Conservation (phyloP, 2,797 vertebrate genomes). For the Hippopotamyrus pictus region DNA sequence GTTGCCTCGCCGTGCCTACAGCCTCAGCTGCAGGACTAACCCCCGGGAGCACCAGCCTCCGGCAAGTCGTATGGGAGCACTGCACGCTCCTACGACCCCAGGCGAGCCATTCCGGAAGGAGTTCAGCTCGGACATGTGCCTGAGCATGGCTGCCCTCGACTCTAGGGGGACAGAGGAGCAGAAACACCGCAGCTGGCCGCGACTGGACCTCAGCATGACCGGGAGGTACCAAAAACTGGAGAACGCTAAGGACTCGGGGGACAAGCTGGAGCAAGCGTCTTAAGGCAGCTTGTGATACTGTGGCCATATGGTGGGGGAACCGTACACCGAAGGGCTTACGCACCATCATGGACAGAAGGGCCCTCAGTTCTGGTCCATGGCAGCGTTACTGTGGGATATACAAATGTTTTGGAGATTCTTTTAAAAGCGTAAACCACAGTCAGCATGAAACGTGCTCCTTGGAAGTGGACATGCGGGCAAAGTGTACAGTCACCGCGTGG, state of each 20-base stretch:
- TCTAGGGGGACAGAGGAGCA: slow-evolving; percentile 57
- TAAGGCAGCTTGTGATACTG: neutral
- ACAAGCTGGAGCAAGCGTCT: slow-evolving; percentile 53
- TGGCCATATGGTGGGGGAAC: neutral
- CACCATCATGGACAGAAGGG: neutral
- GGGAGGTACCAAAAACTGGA: slow-evolving; percentile 74
- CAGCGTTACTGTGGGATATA: neutral
- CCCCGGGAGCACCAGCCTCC: neutral
- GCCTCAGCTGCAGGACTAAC: accelerated
- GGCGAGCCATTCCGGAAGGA: slow-evolving; percentile 23
- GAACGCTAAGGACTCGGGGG: slow-evolving; percentile 70
- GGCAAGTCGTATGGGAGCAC: neutral
- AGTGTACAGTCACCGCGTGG: neutral
- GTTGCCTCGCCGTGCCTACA: slow-evolving; percentile 30
- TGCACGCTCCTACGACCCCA: slow-evolving; percentile 1
- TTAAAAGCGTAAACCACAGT: neutral
- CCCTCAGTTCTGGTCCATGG: neutral
- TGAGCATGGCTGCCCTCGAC: slow-evolving; percentile 56
- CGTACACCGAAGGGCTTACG: neutral
- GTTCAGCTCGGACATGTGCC: slow-evolving; percentile 49
- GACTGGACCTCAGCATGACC: slow-evolving; percentile 65
- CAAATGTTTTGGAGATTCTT: neutral
- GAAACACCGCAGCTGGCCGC: slow-evolving; percentile 80
- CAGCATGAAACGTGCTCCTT: neutral
- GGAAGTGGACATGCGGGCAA: neutral